Conservation (phyloP, 2,113 vertebrate genomes). For the Phyllostomus discolor region DNA sequence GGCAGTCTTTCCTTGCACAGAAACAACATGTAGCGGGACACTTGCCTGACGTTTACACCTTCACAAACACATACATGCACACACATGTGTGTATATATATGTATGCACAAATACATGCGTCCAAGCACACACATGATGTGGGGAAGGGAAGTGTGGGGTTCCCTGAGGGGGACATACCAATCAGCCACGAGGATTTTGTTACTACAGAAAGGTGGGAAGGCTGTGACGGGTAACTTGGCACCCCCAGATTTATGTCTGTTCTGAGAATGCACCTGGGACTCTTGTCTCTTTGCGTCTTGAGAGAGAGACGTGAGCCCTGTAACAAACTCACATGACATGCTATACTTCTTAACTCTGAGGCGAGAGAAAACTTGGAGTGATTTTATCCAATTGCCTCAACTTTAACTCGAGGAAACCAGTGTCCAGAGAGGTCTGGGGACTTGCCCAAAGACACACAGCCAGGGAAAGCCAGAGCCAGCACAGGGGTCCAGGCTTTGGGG, state of each 20-base stretch:
- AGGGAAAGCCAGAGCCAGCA: not conserved
- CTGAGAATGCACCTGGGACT: not conserved
- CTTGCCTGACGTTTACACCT: conserved; percentile 43
- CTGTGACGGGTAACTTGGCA: not conserved
- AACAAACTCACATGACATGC: not conserved
- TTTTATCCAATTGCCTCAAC: not conserved
- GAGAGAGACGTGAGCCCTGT: conserved; percentile 43
- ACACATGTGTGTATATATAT: not conserved
- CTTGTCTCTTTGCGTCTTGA: not conserved
- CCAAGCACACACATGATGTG: not conserved
- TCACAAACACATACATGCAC: not conserved
- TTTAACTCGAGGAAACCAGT: not conserved
- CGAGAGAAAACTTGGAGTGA: not conserved
- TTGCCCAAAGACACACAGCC: not conserved
- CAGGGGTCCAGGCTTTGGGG: not conserved
- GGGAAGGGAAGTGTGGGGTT: conserved; percentile 48
- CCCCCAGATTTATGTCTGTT: not conserved
- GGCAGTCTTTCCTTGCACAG: conserved; percentile 74
- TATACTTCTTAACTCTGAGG: conserved; percentile 18
- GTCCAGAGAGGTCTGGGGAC: not conserved
- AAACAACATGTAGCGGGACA: conserved; percentile 63
- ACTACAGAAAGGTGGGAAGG: conserved; percentile 10
- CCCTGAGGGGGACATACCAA: conserved; percentile 43
- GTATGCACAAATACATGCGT: not conserved
- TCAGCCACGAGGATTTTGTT: conserved; percentile 21